phyloP scores from a whole-genome alignment of 2,113 vertebrate genomes.

The Maccullochella peelii region DNA sequence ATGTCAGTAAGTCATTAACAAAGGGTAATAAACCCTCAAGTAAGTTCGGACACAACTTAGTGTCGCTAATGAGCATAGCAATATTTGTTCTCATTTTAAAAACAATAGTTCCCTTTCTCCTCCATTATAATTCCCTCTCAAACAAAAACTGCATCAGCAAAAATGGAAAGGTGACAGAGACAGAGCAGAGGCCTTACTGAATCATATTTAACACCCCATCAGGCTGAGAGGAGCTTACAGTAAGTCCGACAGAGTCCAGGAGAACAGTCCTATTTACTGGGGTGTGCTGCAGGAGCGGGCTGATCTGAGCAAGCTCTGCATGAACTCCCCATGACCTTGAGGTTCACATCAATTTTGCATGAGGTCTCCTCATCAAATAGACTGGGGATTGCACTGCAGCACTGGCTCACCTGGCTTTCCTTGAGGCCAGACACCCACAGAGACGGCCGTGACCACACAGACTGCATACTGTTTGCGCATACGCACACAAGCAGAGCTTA shows the following conservation, averaged over 20 bases:
- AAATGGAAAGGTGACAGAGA: background rate
- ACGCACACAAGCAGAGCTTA: slow-evolving; percentile 10
- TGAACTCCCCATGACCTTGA: slow-evolving; percentile 82
- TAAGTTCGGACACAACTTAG: too few relatives aligned
- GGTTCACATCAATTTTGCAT: slow-evolving; percentile 83
- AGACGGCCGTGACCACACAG: slow-evolving; percentile 50
- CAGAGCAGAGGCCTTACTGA: slow-evolving; percentile 23
- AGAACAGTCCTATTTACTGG: slow-evolving; percentile 37
- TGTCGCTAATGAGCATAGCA: background rate
- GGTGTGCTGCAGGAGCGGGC: slow-evolving; percentile 49
- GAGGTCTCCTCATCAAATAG: slow-evolving; percentile 78
- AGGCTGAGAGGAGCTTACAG: slow-evolving; percentile 43
- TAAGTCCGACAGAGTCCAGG: slow-evolving; percentile 35
- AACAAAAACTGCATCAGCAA: slow-evolving; percentile 7
- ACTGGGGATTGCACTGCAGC: slow-evolving; percentile 67
- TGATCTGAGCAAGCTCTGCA: slow-evolving; percentile 71
- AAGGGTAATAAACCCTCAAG: too few relatives aligned
- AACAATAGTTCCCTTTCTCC: background rate
- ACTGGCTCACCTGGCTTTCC: slow-evolving; percentile 68
- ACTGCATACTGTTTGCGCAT: slow-evolving; percentile 13
- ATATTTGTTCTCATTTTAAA: background rate
- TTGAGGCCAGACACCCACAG: slow-evolving; percentile 65
- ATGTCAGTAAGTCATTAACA: background rate
- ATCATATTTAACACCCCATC: slow-evolving; percentile 10
- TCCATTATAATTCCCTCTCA: background rate